Conservation (phyloP, 2,888 invertebrate species). For the Neria commutata region DNA sequence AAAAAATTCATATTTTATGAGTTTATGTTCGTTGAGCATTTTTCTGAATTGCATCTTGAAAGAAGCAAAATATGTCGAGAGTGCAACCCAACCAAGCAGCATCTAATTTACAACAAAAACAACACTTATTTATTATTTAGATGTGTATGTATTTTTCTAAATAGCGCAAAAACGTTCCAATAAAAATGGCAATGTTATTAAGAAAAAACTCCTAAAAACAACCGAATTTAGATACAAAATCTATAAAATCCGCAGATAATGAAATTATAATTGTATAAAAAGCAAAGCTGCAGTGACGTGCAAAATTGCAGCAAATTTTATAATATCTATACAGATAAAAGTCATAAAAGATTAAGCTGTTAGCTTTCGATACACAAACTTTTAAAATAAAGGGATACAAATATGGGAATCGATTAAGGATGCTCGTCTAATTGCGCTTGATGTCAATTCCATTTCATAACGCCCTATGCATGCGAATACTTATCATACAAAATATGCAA, state of each 20-base stretch:
- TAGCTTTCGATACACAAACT: no score
- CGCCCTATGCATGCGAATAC: no score
- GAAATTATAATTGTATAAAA: constrained; percentile 37
- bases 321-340: no score
- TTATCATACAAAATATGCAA: no score
- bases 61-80: constrained; percentile 32
- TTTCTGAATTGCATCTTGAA: no score
- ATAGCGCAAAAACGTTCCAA: constrained; percentile 16
- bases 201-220: constrained; percentile 55
- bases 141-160: constrained; percentile 31
- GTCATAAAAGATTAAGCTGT: no score
- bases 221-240: constrained; percentile 55
- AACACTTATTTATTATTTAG: constrained; percentile 21
- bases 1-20: constrained; percentile 32
- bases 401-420: no score
- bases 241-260: constrained; percentile 41
- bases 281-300: constrained; percentile 13
- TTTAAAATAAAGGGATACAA: no score
- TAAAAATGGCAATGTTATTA: constrained; percentile 3
- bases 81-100: constrained; percentile 35
- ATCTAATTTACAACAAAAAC: no score
- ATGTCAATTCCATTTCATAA: no score
- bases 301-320: constrained; percentile 34
- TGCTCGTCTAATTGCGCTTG: no score
- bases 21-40: no score